phyloP scores from a whole-genome alignment of 2,113 vertebrate species.

The Zosterops pallidus region DNA sequence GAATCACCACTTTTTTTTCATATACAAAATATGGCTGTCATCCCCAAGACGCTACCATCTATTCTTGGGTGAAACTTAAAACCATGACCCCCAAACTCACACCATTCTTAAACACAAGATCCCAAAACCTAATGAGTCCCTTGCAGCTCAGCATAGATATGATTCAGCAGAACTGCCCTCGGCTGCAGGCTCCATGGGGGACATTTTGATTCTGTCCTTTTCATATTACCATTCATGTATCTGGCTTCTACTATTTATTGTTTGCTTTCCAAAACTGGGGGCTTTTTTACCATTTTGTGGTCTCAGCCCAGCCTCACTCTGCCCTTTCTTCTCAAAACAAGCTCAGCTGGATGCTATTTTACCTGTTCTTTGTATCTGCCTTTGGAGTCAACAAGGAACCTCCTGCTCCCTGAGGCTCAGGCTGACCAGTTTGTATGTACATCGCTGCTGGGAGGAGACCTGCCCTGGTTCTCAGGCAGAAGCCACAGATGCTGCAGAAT shows the following conservation, averaged over 20 bases:
- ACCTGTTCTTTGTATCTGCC: background rate
- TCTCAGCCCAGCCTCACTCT: background rate
- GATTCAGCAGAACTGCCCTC: background rate
- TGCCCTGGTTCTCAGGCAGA: background rate
- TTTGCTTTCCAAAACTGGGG: background rate
- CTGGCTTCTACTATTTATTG: background rate
- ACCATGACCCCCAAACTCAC: background rate
- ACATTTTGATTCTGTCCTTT: background rate
- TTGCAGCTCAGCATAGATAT: background rate
- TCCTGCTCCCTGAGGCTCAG: background rate
- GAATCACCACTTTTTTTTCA: background rate
- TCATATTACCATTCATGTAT: background rate
- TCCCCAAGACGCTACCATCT: background rate
- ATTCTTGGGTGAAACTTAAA: background rate
- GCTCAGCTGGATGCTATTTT: background rate
- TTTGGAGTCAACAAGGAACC: background rate
- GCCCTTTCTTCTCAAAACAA: background rate
- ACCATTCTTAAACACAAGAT: background rate
- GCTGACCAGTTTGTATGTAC: background rate
- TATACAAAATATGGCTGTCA: background rate
- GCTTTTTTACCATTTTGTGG: background rate
- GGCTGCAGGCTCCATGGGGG: background rate
- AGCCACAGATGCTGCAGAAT: background rate
- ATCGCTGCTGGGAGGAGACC: background rate
- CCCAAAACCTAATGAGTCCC: background rate